Base-by-base conservation (phyloP, 2,113 vertebrate species). In the Pterocles orientalis region DNA sequence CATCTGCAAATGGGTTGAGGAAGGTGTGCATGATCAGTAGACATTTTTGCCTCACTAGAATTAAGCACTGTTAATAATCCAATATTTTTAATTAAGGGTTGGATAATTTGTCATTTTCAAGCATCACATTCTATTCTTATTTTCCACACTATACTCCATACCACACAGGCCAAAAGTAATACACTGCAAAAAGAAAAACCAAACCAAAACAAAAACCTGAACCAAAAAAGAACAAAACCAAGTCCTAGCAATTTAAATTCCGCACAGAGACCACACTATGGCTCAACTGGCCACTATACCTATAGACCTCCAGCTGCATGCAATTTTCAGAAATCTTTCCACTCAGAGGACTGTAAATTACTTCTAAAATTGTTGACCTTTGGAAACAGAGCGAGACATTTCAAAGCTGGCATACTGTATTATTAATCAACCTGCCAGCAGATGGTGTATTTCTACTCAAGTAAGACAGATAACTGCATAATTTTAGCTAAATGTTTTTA, bases 371-470 rank as follows among this genome's bases (percentile, higher is more conserved):
- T 56, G 14, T 12, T 90, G 79, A 92, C 65, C 82, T 88, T 65
- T 31, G n/a, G 48, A 62, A 68, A 60, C 14, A 5, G 16, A 81
- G 17, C 83, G 54, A 78, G 45, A 50, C 29, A 66, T 43, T 92
- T 61, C n/a, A 21, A 43, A 77, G 7, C 15, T 64, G 54, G 26
- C n/a, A 62, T 18, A 13, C 9, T 25, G 26, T 81, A 88, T 65
- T 82, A 88, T 78, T 83, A 84, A 92, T 71, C 4, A 2, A 79
- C 24, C 61, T 78, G 80, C 96, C 96, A 96, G 86, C 88, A 97
- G 95, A 96, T 94, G 95, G 92, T 84, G 94, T 64, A n/a, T 81
- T 93, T 66, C 90, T 80, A 96, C 62, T 90, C 87, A 91, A 34
- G 45, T 88, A 87, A 85, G 45, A 92, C 34, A 86, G 34, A 48